These are phyloP conservation scores for Lasioglossum oenotherae DNA, from an alignment of 2,888 invertebrate genomes.

Conservation along the genomic window DNA sequence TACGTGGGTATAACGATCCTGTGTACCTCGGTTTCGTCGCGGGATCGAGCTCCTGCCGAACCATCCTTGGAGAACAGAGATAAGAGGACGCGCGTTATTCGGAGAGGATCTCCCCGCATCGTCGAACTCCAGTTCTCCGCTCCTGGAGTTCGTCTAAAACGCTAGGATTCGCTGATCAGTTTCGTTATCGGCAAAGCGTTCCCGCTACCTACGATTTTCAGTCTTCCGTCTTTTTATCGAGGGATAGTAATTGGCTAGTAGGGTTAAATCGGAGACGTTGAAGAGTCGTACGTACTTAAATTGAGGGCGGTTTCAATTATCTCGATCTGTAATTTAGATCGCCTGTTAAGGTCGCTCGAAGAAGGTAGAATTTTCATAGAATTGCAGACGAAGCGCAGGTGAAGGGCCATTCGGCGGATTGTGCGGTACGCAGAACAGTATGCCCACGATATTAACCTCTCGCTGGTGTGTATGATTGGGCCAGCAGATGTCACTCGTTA, in stretches of 20 bases:
- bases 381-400: conserved; percentile 34
- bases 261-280: not conserved
- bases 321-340: not conserved
- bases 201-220: not conserved
- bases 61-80: conserved; percentile 45
- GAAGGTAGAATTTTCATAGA: not conserved
- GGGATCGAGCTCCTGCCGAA: conserved; percentile 29
- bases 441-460: conserved; percentile 67
- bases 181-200: not conserved
- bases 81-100: conserved; percentile 30
- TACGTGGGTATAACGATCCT: conserved; percentile 63
- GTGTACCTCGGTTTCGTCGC: conserved; percentile 35
- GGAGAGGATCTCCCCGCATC: conserved; percentile 19
- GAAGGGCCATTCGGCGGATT: conserved; percentile 48
- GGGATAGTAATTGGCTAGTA: not conserved
- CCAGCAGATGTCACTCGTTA: conserved; percentile 83
- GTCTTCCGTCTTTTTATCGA: not conserved
- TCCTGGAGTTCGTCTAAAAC: not conserved
- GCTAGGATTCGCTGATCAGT: not conserved
- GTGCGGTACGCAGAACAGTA: conserved; percentile 61
- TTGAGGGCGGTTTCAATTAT: not conserved
- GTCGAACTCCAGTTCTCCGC: not conserved
- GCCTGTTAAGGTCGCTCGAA: not conserved
- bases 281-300: not conserved
- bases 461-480: conserved; percentile 78